Evolutionary conservation across 2,797 vertebrate genomes (phyloP).

Genomic region (Cyclopterus lumpus): DNA sequence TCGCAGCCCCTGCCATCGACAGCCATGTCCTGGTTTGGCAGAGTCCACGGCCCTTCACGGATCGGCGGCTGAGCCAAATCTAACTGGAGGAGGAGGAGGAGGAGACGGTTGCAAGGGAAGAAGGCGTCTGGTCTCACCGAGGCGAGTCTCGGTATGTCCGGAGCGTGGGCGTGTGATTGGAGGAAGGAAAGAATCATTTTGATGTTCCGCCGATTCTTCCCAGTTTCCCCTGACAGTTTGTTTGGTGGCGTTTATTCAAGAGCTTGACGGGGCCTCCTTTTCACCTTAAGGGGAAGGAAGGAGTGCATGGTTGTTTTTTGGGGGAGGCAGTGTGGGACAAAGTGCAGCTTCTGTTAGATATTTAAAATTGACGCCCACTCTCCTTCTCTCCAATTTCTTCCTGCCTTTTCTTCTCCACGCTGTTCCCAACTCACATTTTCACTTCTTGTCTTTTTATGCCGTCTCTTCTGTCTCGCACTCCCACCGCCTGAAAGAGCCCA

Average conservation of each 20-base stretch:
- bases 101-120: slow-evolving; percentile 35
- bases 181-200: slow-evolving; percentile 51
- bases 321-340: slow-evolving; percentile 51
- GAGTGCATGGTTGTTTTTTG: slow-evolving; percentile 50
- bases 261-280: slow-evolving; percentile 59
- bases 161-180: slow-evolving; percentile 60
- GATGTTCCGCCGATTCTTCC: slow-evolving; percentile 40
- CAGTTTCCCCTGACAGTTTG: slow-evolving; percentile 45
- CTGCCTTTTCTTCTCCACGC: slow-evolving; percentile 19
- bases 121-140: slow-evolving; percentile 70
- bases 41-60: slow-evolving; percentile 73
- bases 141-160: slow-evolving; percentile 49
- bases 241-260: slow-evolving; percentile 64
- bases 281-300: slow-evolving; percentile 45
- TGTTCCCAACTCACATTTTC: slow-evolving; percentile 11
- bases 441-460: neutral
- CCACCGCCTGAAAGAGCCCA: slow-evolving; percentile 13
- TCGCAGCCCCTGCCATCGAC: slow-evolving; percentile 38
- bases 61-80: slow-evolving; percentile 69
- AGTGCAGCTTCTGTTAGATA: slow-evolving; percentile 64
- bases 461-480: slow-evolving; percentile 31
- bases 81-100: slow-evolving; percentile 12
- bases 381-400: slow-evolving; percentile 22
- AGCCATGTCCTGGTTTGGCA: slow-evolving; percentile 67
- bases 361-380: slow-evolving; percentile 52